These are phyloP conservation scores for Eulemur rufifrons DNA, from an alignment of 2,113 vertebrate species.

Conservation along the genomic window DNA sequence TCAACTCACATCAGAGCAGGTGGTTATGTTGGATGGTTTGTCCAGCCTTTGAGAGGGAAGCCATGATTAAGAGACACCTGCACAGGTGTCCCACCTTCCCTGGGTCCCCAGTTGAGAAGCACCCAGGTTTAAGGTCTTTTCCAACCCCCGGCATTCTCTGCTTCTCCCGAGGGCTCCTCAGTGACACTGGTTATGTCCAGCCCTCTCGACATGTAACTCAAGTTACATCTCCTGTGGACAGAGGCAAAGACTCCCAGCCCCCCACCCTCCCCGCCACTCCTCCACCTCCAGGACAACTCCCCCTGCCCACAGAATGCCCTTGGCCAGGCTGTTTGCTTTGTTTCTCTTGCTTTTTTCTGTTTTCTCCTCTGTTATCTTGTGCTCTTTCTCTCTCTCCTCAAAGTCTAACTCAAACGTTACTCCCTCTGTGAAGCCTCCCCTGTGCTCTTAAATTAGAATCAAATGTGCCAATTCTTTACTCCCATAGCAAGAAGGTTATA, in stretches of 20 bases:
- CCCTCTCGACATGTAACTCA: neutral
- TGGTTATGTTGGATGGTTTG: neutral
- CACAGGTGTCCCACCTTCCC: neutral
- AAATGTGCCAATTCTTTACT: neutral
- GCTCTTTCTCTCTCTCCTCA: neutral
- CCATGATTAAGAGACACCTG: neutral
- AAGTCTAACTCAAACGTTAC: neutral
- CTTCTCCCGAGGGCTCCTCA: neutral
- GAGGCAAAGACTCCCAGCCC: neutral
- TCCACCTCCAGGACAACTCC: neutral
- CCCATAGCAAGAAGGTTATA: neutral
- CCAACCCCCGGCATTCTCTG: neutral
- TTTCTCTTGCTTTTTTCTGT: neutral
- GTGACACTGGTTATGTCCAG: neutral
- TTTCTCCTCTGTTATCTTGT: neutral
- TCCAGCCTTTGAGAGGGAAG: neutral
- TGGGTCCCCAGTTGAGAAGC: neutral
- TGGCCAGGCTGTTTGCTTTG: neutral
- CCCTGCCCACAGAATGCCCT: rapidly evolving
- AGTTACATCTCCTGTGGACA: neutral
- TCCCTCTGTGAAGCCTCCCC: neutral
- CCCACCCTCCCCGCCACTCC: too few relatives aligned
- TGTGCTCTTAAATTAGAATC: neutral
- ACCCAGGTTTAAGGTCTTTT: neutral
- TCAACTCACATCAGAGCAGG: neutral